These are phyloP conservation scores for Ploceus nigricollis DNA, from an alignment of 2,113 vertebrate genomes.

Conservation along the genomic window DNA sequence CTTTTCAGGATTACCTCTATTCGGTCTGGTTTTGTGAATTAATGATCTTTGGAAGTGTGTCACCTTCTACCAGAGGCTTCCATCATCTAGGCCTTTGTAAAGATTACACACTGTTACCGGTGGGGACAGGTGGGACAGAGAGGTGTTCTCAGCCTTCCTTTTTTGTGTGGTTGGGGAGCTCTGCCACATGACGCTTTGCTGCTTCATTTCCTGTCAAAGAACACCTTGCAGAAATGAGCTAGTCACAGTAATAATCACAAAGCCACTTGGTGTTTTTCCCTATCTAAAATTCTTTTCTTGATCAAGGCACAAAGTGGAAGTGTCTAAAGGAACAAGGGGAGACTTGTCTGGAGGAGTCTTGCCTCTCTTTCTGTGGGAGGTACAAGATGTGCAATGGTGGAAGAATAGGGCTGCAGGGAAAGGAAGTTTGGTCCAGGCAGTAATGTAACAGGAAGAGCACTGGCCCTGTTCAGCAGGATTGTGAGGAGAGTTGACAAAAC, in stretches of 20 bases:
- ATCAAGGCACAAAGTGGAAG: not conserved
- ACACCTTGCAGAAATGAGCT: not conserved
- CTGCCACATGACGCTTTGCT: not conserved
- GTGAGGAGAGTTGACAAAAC: not conserved
- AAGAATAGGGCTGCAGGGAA: not conserved
- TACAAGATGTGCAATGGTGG: not conserved
- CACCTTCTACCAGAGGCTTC: not conserved
- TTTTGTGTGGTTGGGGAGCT: not conserved
- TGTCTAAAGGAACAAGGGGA: not conserved
- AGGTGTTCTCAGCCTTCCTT: not conserved
- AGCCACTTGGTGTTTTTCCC: not conserved
- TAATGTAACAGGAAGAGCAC: not conserved
- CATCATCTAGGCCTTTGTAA: not conserved
- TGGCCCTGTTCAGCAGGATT: not conserved
- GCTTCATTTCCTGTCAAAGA: not conserved
- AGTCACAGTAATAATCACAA: not conserved
- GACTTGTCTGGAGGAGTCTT: not conserved
- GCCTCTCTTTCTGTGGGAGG: not conserved
- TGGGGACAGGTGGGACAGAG: not conserved
- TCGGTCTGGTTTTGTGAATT: not conserved
- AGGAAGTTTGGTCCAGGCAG: not conserved
- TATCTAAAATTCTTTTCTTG: not conserved
- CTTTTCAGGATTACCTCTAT: not conserved
- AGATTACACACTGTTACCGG: accelerated
- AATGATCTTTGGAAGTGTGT: not conserved